Base-by-base conservation (phyloP, 1,140 invertebrate species). In the Temnothorax curvispinosus region DNA sequence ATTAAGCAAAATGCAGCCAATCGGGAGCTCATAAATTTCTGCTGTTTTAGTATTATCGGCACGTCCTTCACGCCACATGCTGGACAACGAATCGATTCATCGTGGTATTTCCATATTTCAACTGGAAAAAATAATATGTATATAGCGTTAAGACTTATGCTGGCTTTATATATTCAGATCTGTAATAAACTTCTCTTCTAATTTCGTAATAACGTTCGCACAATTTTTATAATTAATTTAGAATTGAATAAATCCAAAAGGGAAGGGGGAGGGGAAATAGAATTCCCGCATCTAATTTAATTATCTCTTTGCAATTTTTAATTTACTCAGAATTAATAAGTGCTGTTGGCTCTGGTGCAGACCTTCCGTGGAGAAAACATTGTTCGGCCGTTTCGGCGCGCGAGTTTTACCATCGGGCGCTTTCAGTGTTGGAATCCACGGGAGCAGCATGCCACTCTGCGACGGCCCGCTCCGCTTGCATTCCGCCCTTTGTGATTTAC, bases 31-130 rank as follows among this genome's bases (percentile, higher is more conserved):
- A 47, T 52, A 6, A 72, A 82, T 44, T 71, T 64, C 11, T 86
- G 65, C n/a, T 60, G 77, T 27, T 86, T 82, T 21, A 86, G 0
- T 35, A 72, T 58, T 71, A 86, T 72, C n/a, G 85, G 77, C 11
- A 21, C 9, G 1, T 47, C 35, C 11, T 69, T 47, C 7, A 69
- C 84, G n/a, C 62, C 52, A 41, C 85, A 86, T 2, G n/a, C 77
- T 3, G 65, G 77, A 62, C 85, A 86, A 13, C 52, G 27, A 32
- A 82, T 18, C 3, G 47, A 82, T 56, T 72, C 38, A 15, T 72
- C n/a, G 15, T 86, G 54, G 6, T 82, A 86, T 35, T 64, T 82
- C 85, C 65, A 86, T 32, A 56, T 86, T 82, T 86, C 77, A 38
- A 86, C 77, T 86, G 65, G 32, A 44, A 80, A 38, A 38, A 69